Evolutionary conservation across 1,140 invertebrate species (phyloP).

Genomic region (Ceratitis capitata): DNA sequence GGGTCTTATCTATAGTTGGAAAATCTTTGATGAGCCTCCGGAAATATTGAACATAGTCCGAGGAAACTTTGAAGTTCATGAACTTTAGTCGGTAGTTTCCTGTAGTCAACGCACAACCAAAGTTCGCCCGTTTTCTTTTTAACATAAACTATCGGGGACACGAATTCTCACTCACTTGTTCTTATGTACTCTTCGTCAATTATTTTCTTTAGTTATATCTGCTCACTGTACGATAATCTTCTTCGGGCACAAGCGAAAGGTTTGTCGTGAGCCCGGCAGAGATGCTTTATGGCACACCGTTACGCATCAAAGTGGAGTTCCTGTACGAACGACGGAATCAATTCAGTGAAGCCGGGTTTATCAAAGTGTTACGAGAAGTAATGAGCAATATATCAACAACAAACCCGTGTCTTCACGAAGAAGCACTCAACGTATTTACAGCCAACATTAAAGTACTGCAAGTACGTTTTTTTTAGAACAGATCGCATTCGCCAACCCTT

Average conservation of each 20-base stretch:
- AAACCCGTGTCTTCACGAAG: not conserved
- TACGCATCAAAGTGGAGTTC: too few species aligned
- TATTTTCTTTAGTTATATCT: slow-evolving; percentile 46
- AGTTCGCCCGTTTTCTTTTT: slow-evolving; percentile 51
- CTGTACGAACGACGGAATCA: too few species aligned
- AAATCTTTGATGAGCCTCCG: slow-evolving; percentile 49
- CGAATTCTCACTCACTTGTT: slow-evolving; percentile 52
- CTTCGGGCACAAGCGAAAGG: slow-evolving; percentile 47
- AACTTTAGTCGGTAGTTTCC: slow-evolving; percentile 46
- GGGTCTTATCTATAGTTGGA: slow-evolving; percentile 48
- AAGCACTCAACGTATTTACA: too few species aligned
- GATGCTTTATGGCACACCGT: too few species aligned
- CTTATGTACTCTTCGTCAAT: slow-evolving; percentile 51
- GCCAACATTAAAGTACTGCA: too few species aligned
- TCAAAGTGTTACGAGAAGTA: not conserved
- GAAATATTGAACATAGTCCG: slow-evolving; percentile 48
- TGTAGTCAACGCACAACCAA: slow-evolving; percentile 51
- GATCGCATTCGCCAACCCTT: too few species aligned
- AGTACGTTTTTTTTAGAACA: too few species aligned
- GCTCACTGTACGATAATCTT: slow-evolving; percentile 47
- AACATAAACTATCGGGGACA: slow-evolving; percentile 54
- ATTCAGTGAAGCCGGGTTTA: slow-evolving; percentile 15
- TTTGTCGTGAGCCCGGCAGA: slow-evolving; percentile 43
- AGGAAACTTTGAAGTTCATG: slow-evolving; percentile 48
- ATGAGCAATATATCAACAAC: not conserved